Conservation (phyloP, 1,140 invertebrate species). For the Eupristina koningsbergeri region DNA sequence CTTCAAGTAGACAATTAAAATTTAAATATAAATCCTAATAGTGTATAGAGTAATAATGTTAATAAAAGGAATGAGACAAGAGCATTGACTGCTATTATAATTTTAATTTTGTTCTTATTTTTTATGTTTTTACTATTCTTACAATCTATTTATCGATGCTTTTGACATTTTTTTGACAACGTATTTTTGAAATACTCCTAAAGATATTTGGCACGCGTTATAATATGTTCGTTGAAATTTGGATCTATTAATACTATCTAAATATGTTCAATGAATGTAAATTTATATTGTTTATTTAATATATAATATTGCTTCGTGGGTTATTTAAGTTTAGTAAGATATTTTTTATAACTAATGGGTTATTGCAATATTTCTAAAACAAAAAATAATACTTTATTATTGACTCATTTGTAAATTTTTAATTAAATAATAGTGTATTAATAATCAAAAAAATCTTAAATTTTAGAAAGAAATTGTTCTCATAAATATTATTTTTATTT, state of each 20-base stretch:
- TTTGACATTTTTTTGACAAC: not conserved
- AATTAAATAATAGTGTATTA: too few relatives aligned
- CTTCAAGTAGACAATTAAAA: too few relatives aligned
- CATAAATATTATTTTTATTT: too few relatives aligned
- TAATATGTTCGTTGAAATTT: slow-evolving; percentile 7
- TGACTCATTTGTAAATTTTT: too few relatives aligned
- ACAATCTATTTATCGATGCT: slow-evolving; percentile 20
- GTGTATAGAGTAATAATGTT: too few relatives aligned
- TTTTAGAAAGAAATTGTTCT: too few relatives aligned
- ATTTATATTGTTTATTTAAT: slow-evolving; percentile 31
- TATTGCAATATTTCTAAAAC: too few relatives aligned
- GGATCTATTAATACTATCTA: not conserved
- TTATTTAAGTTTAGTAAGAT: slow-evolving; percentile 14
- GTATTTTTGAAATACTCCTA: not conserved
- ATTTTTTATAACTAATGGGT: not conserved
- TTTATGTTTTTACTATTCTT: slow-evolving; percentile 29
- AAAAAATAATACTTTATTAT: too few relatives aligned
- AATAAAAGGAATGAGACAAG: not conserved
- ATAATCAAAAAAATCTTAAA: too few relatives aligned
- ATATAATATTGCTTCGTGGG: not conserved
- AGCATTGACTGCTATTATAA: slow-evolving; percentile 18
- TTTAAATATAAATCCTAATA: too few relatives aligned
- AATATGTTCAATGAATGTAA: slow-evolving; percentile 6
- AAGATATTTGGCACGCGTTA: slow-evolving; percentile 15
- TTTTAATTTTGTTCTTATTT: slow-evolving; percentile 8